phyloP scores from a whole-genome alignment of 2,113 vertebrate genomes.

The Entelurus aequoreus region DNA sequence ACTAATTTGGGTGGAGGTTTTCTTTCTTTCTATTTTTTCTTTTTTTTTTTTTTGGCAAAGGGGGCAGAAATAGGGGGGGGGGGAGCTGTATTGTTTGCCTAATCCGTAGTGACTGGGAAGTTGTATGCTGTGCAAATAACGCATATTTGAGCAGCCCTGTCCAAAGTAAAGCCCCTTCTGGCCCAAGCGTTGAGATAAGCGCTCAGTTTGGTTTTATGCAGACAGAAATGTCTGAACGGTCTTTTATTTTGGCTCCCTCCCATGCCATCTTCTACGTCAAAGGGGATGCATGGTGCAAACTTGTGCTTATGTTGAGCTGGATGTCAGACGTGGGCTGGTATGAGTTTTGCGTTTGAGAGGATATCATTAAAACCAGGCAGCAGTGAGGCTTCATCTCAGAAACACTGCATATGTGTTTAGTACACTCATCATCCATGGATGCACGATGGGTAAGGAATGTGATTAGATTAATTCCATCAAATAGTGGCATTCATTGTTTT shows the following conservation, averaged over 20 bases:
- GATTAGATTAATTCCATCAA: background rate
- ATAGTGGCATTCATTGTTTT: no score
- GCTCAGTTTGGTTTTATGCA: constrained; percentile 46
- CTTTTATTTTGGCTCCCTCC: constrained; percentile 24
- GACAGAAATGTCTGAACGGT: constrained; percentile 42
- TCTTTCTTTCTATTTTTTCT: background rate
- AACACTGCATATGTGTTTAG: no score
- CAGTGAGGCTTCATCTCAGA: no score
- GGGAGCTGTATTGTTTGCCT: constrained; percentile 68
- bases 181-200: constrained; percentile 66
- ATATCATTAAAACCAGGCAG: no score
- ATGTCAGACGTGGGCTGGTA: background rate
- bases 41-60: constrained; percentile 42
- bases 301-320: background rate
- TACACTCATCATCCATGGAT: no score
- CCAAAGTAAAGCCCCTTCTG: constrained; percentile 61
- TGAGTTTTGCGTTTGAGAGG: no score
- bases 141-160: constrained; percentile 69
- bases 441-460: no score
- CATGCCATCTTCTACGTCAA: constrained; percentile 27
- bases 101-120: constrained; percentile 73
- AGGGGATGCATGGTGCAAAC: constrained; percentile 13
- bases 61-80: constrained; percentile 20
- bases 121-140: constrained; percentile 71
- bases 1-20: constrained; percentile 68